Conservation (phyloP, 2,888 invertebrate genomes). For the Sarcophaga rosellei region DNA sequence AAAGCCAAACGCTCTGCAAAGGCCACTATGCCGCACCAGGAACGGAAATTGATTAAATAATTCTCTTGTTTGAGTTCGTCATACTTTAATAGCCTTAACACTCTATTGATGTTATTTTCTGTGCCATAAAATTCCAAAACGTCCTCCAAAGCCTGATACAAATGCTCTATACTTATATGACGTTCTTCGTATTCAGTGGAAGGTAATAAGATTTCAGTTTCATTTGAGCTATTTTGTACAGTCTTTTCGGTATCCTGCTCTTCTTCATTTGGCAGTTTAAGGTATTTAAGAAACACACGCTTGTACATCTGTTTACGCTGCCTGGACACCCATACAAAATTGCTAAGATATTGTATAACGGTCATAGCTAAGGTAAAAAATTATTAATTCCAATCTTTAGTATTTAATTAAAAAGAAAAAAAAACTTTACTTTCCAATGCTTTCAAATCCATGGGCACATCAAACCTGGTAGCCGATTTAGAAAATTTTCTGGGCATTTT, state of each 20-base stretch:
- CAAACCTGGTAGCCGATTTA: conserved; percentile 88
- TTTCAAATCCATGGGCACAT: conserved; percentile 87
- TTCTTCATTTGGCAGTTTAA: conserved; percentile 62
- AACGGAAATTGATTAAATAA: conserved; percentile 84
- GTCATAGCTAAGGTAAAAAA: conserved; percentile 83
- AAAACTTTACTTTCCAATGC: conserved; percentile 78
- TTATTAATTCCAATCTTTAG: neutral
- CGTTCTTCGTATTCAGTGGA: conserved; percentile 75
- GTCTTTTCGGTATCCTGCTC: neutral
- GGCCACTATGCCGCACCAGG: conserved; percentile 91
- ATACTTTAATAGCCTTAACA: conserved; percentile 74
- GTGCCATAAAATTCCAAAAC: conserved; percentile 80
- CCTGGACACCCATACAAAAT: conserved; percentile 85
- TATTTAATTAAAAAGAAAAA: neutral
- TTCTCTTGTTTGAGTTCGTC: conserved; percentile 64
- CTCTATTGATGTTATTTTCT: conserved; percentile 75
- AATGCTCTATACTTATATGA: conserved; percentile 73
- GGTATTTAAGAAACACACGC: conserved; percentile 82
- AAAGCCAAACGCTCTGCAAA: conserved; percentile 85
- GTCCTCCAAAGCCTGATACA: conserved; percentile 81
- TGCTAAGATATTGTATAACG: conserved; percentile 87
- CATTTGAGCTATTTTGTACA: conserved; percentile 45
- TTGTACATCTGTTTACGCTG: conserved; percentile 83
- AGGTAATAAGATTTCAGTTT: conserved; percentile 68
- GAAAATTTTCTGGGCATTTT: conserved; percentile 89